Conservation (phyloP, 2,797 vertebrate genomes). For the Cossypha heuglini region DNA sequence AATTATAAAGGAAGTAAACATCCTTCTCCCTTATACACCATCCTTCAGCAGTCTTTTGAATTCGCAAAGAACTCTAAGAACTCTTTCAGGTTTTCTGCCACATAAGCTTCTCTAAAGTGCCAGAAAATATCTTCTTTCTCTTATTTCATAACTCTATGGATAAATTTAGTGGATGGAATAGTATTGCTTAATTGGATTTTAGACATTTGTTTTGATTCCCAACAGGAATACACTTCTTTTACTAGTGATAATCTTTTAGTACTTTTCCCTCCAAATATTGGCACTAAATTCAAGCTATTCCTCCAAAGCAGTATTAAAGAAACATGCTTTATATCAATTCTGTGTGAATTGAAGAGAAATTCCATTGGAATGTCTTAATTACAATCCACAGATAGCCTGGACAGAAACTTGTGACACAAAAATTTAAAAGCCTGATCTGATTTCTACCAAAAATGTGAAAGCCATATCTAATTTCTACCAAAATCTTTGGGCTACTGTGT, state of each 20-base stretch:
- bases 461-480: background rate
- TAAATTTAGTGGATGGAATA: background rate
- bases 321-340: background rate
- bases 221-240: background rate
- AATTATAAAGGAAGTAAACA: background rate
- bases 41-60: background rate
- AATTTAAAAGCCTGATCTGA: background rate
- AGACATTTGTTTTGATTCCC: background rate
- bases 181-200: background rate
- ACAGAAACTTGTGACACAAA: background rate
- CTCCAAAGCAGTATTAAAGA: background rate
- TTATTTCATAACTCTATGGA: background rate
- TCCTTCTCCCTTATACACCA: background rate
- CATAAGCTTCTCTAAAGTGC: background rate
- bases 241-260: background rate
- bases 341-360: background rate
- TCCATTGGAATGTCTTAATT: background rate
- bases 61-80: background rate
- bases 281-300: background rate
- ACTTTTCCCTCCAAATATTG: background rate
- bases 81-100: background rate
- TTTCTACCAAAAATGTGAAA: background rate
- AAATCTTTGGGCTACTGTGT: background rate
- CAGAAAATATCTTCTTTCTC: background rate
- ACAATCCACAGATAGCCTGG: background rate